These are phyloP conservation scores for Mustela nigripes DNA, from an alignment of 2,113 vertebrate genomes.

Conservation along the genomic window DNA sequence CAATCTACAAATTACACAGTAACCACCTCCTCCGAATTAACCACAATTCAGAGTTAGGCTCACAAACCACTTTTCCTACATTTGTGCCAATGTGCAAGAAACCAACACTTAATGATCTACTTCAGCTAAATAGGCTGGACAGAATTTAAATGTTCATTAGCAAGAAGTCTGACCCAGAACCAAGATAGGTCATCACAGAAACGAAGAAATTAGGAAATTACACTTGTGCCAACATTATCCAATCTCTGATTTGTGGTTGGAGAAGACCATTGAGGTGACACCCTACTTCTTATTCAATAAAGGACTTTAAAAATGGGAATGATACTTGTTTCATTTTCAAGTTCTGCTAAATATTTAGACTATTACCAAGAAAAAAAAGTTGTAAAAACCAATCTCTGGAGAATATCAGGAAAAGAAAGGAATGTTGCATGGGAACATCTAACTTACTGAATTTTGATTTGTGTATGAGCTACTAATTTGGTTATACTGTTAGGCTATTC, in stretches of 20 bases:
- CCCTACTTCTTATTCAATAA: constrained; percentile 7
- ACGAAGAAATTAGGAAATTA: background rate
- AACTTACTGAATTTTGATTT: constrained; percentile 5
- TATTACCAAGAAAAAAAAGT: constrained; percentile 17
- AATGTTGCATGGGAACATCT: background rate
- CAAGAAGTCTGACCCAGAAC: background rate
- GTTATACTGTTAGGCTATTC: constrained; percentile 4
- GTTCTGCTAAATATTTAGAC: constrained; percentile 32
- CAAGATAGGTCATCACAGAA: background rate
- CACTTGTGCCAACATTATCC: background rate
- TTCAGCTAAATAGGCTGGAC: constrained; percentile 31
- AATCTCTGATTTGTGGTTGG: background rate
- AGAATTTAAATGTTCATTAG: constrained; percentile 41
- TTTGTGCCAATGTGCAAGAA: constrained; percentile 39
- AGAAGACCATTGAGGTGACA: background rate
- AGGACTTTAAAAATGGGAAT: background rate
- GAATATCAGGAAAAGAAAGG: constrained; percentile 25
- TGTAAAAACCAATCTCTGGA: background rate
- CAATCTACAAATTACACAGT: constrained; percentile 16
- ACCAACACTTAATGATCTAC: background rate
- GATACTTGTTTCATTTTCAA: background rate
- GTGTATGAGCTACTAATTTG: background rate
- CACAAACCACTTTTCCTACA: background rate
- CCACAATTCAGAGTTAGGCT: background rate
- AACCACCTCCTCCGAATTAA: constrained; percentile 39